A percentile compares a stretch with the other conserved stretches of the same genome.
phyloP scores from a whole-genome alignment of 2,888 invertebrate species.

The Augiades crinisus region DNA sequence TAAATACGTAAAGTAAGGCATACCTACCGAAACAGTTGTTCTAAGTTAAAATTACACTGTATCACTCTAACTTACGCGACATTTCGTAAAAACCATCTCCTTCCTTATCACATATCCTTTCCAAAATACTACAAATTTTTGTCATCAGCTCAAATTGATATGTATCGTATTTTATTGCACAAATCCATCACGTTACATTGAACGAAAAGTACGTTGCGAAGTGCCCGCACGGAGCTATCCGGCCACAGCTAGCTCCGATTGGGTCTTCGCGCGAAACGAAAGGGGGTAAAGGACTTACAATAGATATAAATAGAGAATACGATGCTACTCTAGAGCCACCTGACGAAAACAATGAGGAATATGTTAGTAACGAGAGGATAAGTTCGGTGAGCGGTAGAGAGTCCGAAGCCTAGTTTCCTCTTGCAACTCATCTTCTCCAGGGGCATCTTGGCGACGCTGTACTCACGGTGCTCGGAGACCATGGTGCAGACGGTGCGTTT shows the following conservation, averaged over 20 bases:
- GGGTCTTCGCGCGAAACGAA: slow-evolving; percentile 49
- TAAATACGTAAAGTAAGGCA: slow-evolving; percentile 65
- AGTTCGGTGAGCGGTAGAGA: slow-evolving; percentile 49
- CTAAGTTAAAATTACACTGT: slow-evolving; percentile 66
- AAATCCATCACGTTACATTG: slow-evolving; percentile 65
- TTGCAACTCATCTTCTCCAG: slow-evolving; percentile 92
- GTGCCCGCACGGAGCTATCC: slow-evolving; percentile 58
- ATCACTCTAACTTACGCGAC: slow-evolving; percentile 58
- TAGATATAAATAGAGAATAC: slow-evolving; percentile 3
- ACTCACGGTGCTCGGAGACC: slow-evolving; percentile 90
- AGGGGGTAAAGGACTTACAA: slow-evolving; percentile 35
- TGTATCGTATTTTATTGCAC: slow-evolving; percentile 77
- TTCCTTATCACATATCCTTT: slow-evolving; percentile 69
- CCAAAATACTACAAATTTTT: slow-evolving; percentile 58
- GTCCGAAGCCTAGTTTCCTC: slow-evolving; percentile 81
- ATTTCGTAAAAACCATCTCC: slow-evolving; percentile 49
- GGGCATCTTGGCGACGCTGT: slow-evolving; percentile 90
- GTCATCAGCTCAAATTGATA: slow-evolving; percentile 77
- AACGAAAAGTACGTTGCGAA: slow-evolving; percentile 52
- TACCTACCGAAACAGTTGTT: slow-evolving; percentile 58
- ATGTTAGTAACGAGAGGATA: slow-evolving; percentile 48
- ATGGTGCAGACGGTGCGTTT: slow-evolving; percentile 92
- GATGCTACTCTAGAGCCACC: slow-evolving; percentile 51
- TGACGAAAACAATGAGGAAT: slow-evolving; percentile 50
- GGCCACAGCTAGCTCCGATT: slow-evolving; percentile 72